Evolutionary conservation across 2,888 invertebrate genomes (phyloP), one percentile per base, ranked within the genome.

Genomic region (Volucella inanis): DNA sequence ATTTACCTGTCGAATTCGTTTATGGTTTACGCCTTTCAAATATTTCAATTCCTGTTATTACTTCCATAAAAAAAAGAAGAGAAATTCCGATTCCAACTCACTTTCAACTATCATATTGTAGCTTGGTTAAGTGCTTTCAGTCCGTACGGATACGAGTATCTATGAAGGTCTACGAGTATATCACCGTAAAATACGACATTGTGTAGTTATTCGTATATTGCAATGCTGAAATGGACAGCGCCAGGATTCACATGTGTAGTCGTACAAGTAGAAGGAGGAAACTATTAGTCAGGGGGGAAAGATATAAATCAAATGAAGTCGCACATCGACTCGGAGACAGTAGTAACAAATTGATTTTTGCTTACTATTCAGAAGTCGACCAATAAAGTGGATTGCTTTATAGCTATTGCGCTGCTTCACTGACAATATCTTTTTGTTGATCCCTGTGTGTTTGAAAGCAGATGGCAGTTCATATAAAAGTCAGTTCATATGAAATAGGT

Each of bases 381-480:
- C 67, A 67, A 55, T 55, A 67, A 62, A 82, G 77, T 72, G 77
- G 82, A 82, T 82, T 76, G 82, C 65, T 82, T 82, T 82, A 82
- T 82, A 61, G 82, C 52, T 54, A 72, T 67, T 74, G 80, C 54
- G 50, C 18, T 52, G 45, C 55, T 50, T 15, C 52, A 15, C 15
- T 43, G 41, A 31, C 31, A 67, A 79, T 67, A 55, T 72, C 65
- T 65, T 15, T 12, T 4, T 43, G 76, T 47, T 8, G 38, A 1
- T 45, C 18, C 22, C 11, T 43, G 18, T 22, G 18, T 22, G 18
- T 22, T 22, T 22, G 18, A 22, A 22, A 22, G 6, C 31, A 31
- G 31, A 31, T 31, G 31, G 6, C 31, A 31, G 31, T 31, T 31
- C 0, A 31, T 31, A 31, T 31, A 22, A 22, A 22, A 22, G 18